Evolutionary conservation across 2,797 vertebrate species (phyloP), one percentile per base, ranked within the genome.

Genomic region (Neosilurus mollespiculum): DNA sequence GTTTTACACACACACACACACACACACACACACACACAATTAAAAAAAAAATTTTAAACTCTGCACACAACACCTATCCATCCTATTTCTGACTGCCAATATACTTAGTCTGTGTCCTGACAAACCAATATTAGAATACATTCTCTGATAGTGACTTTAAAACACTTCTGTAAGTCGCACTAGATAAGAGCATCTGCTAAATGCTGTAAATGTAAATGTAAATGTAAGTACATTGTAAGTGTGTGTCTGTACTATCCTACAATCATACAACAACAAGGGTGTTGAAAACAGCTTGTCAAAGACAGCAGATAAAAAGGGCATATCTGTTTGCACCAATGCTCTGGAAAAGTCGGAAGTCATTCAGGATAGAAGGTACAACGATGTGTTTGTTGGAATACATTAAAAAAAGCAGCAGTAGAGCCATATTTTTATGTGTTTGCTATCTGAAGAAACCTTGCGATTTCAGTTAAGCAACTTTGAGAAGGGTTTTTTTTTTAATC

Each of bases 231-330:
- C 53, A 80, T 9, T 59, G 54, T 11, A 16, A 54, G 22, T 54
- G 51, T n/a, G 20, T n/a, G 30, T 61, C 20, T 43, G 75, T 24
- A 14, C 5, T 77, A 9, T 22, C 20, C 20, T 59, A 16, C 70
- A 72, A 81, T 58, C 15, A 67, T 59, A 24, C 0, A 3, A 34
- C 62, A 75, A 59, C 18, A 69, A 15, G 26, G 78, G 30, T 78
- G 75, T 71, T 64, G 34, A 78, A 72, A 67, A n/a, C 56, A 54
- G 43, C 14, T 78, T 78, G 59, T 82, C 80, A 78, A 78, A 71
- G 11, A 65, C 24, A 16, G 76, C 43, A 78, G 80, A 72, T 82
- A 59, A 82, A 78, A 65, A 18, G 9, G 61, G 10, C 37, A 61
- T 64, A 70, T 5, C 0, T n/a, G 34, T 85, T 51, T 71, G 2